These are phyloP conservation scores for Lasaia peninsularis DNA, from an alignment of 1,140 invertebrate genomes.

Conservation along the genomic window DNA sequence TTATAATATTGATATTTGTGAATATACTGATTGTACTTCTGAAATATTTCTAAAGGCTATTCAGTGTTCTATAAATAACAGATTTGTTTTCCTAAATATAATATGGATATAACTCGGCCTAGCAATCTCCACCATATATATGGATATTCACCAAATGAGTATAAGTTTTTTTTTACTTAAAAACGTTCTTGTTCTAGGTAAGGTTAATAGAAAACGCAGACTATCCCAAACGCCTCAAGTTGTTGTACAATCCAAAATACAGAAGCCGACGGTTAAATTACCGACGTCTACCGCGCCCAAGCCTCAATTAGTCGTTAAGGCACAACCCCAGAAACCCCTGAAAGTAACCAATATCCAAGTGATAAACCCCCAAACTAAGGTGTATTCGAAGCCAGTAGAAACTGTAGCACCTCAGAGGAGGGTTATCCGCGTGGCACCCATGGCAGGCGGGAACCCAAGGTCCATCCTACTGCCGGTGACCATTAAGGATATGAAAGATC, in stretches of 20 bases:
- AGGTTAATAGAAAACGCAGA: slow-evolving; percentile 59
- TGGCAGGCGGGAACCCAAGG: slow-evolving; percentile 77
- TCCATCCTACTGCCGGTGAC: slow-evolving; percentile 83
- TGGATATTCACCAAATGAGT: too few species aligned
- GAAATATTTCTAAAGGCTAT: too few species aligned
- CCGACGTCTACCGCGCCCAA: slow-evolving; percentile 42
- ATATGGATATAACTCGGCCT: too few species aligned
- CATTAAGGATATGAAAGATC: slow-evolving; percentile 83
- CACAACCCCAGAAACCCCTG: slow-evolving; percentile 61
- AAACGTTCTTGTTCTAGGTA: slow-evolving; percentile 48
- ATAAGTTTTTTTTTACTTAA: neutral
- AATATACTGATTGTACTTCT: too few species aligned
- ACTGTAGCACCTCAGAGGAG: slow-evolving; percentile 67
- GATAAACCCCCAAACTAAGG: slow-evolving; percentile 58
- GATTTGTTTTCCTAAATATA: too few species aligned
- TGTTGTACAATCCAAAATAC: slow-evolving; percentile 64
- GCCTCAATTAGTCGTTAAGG: slow-evolving; percentile 64
- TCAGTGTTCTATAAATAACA: too few species aligned
- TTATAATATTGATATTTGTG: too few species aligned
- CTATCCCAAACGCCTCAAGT: slow-evolving; percentile 56
- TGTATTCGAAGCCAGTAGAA: slow-evolving; percentile 64
- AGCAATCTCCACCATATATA: too few species aligned
- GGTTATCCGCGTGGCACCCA: slow-evolving; percentile 77
- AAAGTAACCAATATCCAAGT: slow-evolving; percentile 67
- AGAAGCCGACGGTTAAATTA: slow-evolving; percentile 54